Evolutionary conservation across 2,797 vertebrate genomes (phyloP).

Genomic region (Kryptopterus vitreolus): DNA sequence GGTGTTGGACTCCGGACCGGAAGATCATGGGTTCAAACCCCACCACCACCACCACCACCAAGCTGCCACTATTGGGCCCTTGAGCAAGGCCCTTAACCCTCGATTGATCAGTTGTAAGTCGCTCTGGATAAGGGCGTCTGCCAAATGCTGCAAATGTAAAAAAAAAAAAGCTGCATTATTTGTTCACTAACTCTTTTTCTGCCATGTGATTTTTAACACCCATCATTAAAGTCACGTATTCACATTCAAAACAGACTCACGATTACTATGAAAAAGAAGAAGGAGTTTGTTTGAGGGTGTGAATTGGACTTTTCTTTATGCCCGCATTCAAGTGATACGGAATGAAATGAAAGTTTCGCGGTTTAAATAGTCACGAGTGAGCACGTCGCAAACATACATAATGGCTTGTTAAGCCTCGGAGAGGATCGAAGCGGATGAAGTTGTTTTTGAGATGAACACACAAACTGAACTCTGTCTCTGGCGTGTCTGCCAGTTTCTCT

Average conservation of each 20-base stretch:
- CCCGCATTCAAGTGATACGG: background rate
- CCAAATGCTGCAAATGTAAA: too few relatives aligned
- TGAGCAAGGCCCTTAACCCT: too few relatives aligned
- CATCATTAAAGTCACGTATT: background rate
- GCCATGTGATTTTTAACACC: background rate
- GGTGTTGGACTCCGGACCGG: too few relatives aligned
- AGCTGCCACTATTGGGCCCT: too few relatives aligned
- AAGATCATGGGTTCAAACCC: too few relatives aligned
- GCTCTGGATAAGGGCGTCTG: too few relatives aligned
- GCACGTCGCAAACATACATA: background rate
- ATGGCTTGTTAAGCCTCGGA: constrained; percentile 15
- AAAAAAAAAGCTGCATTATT: background rate
- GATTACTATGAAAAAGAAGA: background rate
- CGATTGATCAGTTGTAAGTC: too few relatives aligned
- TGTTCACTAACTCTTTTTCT: background rate
- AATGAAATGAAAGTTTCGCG: background rate
- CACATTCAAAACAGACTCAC: background rate
- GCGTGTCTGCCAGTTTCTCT: constrained; percentile 29
- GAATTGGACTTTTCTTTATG: background rate
- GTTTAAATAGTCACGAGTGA: background rate
- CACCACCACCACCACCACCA: too few relatives aligned
- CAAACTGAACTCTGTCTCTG: constrained; percentile 2
- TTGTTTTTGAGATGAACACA: constrained; percentile 26
- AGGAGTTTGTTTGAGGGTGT: background rate
- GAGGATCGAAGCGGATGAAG: constrained; percentile 7